Conservation (phyloP, 2,888 invertebrate genomes). For the Cyclophora punctaria region DNA sequence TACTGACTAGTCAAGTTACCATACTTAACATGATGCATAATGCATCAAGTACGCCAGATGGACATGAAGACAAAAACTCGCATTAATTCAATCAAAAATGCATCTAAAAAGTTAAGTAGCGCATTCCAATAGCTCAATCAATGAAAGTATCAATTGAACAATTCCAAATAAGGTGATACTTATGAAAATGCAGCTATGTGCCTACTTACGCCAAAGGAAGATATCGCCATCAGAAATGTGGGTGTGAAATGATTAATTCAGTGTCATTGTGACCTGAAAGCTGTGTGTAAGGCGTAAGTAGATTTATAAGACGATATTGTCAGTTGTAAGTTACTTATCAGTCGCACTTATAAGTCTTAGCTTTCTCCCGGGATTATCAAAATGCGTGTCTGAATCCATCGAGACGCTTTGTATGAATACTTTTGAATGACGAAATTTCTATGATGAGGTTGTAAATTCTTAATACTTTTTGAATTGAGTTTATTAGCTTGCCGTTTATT, state of each 20-base stretch:
- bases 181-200: neutral
- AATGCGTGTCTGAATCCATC: constrained; percentile 18
- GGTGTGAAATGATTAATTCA: constrained; percentile 16
- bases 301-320: constrained; percentile 12
- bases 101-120: too few relatives aligned
- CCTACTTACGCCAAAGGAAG: neutral
- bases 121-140: too few relatives aligned
- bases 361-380: constrained; percentile 33
- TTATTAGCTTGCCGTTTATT: too few relatives aligned
- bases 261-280: constrained; percentile 15
- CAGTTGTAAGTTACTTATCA: constrained; percentile 13
- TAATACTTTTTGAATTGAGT: too few relatives aligned
- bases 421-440: constrained; percentile 4
- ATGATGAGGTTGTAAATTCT: neutral
- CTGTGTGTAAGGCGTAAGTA: constrained; percentile 16
- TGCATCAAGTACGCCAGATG: too few relatives aligned
- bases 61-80: too few relatives aligned
- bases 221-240: neutral
- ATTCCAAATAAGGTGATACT: constrained; percentile 1
- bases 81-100: too few relatives aligned
- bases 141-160: neutral
- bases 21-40: too few relatives aligned
- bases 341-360: constrained; percentile 16
- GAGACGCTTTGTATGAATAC: constrained; percentile 17
- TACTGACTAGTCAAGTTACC: too few relatives aligned